phyloP scores from a whole-genome alignment of 2,888 invertebrate species.

The Lepidocyrtinus sp. region DNA sequence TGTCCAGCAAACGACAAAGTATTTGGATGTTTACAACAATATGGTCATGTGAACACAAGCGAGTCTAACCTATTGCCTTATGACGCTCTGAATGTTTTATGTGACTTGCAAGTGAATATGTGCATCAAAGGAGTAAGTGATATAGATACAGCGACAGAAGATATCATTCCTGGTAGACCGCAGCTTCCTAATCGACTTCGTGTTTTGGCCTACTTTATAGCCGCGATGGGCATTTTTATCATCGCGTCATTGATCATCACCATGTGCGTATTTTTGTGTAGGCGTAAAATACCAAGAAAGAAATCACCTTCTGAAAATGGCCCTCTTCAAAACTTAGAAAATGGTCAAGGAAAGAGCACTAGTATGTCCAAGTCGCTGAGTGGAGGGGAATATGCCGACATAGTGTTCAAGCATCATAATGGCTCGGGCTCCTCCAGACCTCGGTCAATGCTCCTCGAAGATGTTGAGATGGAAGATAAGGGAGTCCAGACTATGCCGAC shows the following conservation, averaged over 20 bases:
- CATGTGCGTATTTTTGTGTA: constrained; percentile 65
- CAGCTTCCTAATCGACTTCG: constrained; percentile 63
- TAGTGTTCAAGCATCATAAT: constrained; percentile 56
- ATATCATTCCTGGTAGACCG: constrained; percentile 56
- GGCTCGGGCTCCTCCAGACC: constrained; percentile 28
- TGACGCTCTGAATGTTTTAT: constrained; percentile 45
- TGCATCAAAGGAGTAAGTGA: constrained; percentile 64
- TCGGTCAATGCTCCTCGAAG: constrained; percentile 62
- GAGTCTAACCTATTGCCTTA: constrained; percentile 46
- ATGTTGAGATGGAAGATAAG: constrained; percentile 75
- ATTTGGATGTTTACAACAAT: constrained; percentile 52
- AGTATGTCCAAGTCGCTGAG: constrained; percentile 50
- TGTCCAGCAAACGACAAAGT: constrained; percentile 64
- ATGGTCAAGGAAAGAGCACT: constrained; percentile 57
- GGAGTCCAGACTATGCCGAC: constrained; percentile 82
- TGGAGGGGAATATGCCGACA: constrained; percentile 60
- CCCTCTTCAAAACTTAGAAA: constrained; percentile 48
- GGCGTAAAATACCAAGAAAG: constrained; percentile 43
- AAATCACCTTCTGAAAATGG: constrained; percentile 32
- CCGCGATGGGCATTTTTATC: constrained; percentile 65
- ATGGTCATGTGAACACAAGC: constrained; percentile 33
- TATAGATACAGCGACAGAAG: constrained; percentile 41
- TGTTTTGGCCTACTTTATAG: constrained; percentile 66
- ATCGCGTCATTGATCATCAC: constrained; percentile 64
- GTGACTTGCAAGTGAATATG: constrained; percentile 61